phyloP scores from a whole-genome alignment of 2,888 invertebrate species.

The Nomada fabriciana region DNA sequence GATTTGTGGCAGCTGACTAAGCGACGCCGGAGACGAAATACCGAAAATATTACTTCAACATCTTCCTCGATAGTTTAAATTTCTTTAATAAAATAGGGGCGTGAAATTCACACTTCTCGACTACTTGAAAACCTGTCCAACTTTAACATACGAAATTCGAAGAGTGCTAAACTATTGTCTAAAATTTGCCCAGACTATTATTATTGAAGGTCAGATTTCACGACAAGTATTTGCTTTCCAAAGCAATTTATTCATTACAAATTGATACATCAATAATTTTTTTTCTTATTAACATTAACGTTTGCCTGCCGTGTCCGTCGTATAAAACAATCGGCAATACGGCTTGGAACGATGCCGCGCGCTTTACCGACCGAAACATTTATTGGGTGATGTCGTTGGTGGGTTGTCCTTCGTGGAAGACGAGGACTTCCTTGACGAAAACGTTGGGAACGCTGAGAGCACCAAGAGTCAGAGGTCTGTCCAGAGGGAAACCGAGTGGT shows the following conservation, averaged over 20 bases:
- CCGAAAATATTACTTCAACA: conserved; percentile 24
- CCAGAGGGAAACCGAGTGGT: conserved; percentile 86
- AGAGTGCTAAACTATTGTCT: background rate
- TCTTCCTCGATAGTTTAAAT: background rate
- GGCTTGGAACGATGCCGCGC: conserved; percentile 2
- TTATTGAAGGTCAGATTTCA: background rate
- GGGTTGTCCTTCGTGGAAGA: conserved; percentile 85
- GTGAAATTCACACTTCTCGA: background rate
- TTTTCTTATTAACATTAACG: conserved; percentile 42
- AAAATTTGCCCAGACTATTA: background rate
- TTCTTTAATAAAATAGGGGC: conserved; percentile 45
- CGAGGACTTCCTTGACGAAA: conserved; percentile 85
- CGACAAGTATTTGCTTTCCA: conserved; percentile 47
- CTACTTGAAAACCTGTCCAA: background rate
- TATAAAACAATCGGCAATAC: conserved; percentile 11
- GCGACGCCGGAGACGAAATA: conserved; percentile 15
- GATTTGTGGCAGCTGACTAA: conserved; percentile 2
- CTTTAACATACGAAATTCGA: background rate
- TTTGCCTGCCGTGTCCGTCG: background rate
- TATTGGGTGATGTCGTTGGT: conserved; percentile 67
- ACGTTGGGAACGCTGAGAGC: conserved; percentile 85
- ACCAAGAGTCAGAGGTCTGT: conserved; percentile 85
- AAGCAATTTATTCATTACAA: conserved; percentile 68
- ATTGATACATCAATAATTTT: conserved; percentile 55
- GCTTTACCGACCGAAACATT: conserved; percentile 47